A percentile compares a stretch with the other conserved stretches of the same genome.
Evolutionary conservation across 2,888 invertebrate species (phyloP).

Genomic region (Drosophila kanekoi): DNA sequence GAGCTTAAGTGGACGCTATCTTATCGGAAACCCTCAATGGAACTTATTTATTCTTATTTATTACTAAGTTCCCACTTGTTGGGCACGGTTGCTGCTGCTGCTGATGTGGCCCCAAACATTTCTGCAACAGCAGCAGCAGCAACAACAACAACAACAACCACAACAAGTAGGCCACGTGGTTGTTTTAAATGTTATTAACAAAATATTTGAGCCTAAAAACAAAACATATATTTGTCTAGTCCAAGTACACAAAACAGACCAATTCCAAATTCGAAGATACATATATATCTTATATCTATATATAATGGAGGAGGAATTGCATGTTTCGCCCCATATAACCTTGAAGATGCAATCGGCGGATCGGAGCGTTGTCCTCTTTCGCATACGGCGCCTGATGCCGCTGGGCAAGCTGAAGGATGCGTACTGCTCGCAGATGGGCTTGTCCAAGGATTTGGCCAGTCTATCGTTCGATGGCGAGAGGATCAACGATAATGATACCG

Average conservation of each 20-base stretch:
- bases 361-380: constrained; percentile 12
- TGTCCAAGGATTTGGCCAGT: constrained; percentile 7
- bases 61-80: constrained; percentile 6
- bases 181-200: not conserved
- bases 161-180: constrained; percentile 43
- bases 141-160: not conserved
- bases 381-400: constrained; percentile 15
- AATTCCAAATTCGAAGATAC: not conserved
- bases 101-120: constrained; percentile 38
- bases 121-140: not conserved
- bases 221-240: not conserved
- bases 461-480: constrained; percentile 34
- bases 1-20: constrained; percentile 31
- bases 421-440: constrained; percentile 25
- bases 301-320: constrained; percentile 14
- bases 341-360: constrained; percentile 22
- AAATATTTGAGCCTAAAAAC: not conserved
- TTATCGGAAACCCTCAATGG: constrained; percentile 36
- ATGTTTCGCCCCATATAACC: constrained; percentile 11
- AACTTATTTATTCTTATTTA: constrained; percentile 39
- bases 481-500: constrained; percentile 37
- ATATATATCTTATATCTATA: not conserved
- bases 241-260: not conserved
- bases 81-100: constrained; percentile 12
- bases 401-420: constrained; percentile 26